phyloP scores from a whole-genome alignment of 2,113 vertebrate genomes.

The Cheirogaleus medius region DNA sequence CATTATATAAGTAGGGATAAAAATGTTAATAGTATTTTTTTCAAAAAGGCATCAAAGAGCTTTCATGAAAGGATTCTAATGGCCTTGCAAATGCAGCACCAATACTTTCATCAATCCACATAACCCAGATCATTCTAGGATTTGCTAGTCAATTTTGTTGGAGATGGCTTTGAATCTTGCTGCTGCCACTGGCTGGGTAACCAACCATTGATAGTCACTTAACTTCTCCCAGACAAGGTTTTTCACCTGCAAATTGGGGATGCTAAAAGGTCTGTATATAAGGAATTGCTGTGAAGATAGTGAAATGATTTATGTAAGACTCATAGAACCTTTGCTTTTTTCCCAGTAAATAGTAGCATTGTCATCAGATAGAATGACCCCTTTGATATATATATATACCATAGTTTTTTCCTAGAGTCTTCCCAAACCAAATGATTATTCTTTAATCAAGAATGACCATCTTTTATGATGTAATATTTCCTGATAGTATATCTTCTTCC shows the following conservation, averaged over 20 bases:
- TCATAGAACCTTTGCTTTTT: not conserved
- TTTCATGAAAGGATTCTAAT: not conserved
- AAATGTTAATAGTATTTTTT: not conserved
- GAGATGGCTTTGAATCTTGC: not conserved
- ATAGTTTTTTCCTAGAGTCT: not conserved
- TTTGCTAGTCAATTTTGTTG: not conserved
- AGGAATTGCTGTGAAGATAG: not conserved
- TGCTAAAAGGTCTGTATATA: not conserved
- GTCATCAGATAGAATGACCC: not conserved
- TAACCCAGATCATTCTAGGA: not conserved
- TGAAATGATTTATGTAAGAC: not conserved
- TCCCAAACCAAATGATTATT: not conserved
- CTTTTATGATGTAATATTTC: slow-evolving; percentile 22
- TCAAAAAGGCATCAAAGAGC: not conserved
- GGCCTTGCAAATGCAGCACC: not conserved
- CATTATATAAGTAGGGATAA: not conserved
- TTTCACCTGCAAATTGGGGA: not conserved
- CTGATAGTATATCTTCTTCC: not conserved
- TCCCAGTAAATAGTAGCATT: not conserved
- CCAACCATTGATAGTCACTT: not conserved
- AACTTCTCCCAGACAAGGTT: not conserved
- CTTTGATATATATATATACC: not conserved
- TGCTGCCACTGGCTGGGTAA: not conserved
- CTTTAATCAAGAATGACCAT: not conserved
- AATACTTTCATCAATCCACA: not conserved